Percentiles rank a stretch among this genome's conserved stretches.
Evolutionary conservation across 1,140 invertebrate species (phyloP).

Genomic region (Calycopis cecrops): DNA sequence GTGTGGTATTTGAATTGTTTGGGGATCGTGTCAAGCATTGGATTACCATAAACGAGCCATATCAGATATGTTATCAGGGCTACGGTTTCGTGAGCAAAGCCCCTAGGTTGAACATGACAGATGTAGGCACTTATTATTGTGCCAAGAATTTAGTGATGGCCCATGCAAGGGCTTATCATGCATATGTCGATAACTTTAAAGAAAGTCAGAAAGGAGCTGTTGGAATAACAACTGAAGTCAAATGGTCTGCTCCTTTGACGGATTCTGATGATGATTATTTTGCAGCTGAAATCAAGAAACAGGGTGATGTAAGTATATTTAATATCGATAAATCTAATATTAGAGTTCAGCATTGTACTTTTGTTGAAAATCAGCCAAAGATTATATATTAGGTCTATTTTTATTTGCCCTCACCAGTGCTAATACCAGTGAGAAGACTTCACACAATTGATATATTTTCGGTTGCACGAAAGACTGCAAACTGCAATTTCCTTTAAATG

Average conservation of each 20-base stretch:
- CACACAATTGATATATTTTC: too few relatives aligned
- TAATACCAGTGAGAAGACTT: too few relatives aligned
- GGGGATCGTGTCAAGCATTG: slow-evolving; percentile 62
- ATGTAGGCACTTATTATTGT: slow-evolving; percentile 71
- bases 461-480: too few relatives aligned
- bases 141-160: slow-evolving; percentile 71
- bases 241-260: slow-evolving; percentile 73
- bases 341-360: too few relatives aligned
- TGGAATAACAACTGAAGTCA: slow-evolving; percentile 75
- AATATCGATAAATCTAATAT: too few relatives aligned
- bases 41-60: slow-evolving; percentile 69
- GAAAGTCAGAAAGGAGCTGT: slow-evolving; percentile 39
- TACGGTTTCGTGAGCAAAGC: slow-evolving; percentile 46
- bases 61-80: slow-evolving; percentile 45
- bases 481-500: too few relatives aligned
- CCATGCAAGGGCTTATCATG: slow-evolving; percentile 73
- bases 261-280: slow-evolving; percentile 63
- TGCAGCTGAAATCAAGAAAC: slow-evolving; percentile 64
- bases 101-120: slow-evolving; percentile 47
- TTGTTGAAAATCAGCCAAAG: too few relatives aligned
- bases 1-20: slow-evolving; percentile 59
- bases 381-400: too few relatives aligned
- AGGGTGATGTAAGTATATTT: slow-evolving; percentile 47
- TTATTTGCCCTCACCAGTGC: too few relatives aligned
- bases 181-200: slow-evolving; percentile 49